phyloP scores from a whole-genome alignment of 2,888 invertebrate genomes.

The Nineta flava region DNA sequence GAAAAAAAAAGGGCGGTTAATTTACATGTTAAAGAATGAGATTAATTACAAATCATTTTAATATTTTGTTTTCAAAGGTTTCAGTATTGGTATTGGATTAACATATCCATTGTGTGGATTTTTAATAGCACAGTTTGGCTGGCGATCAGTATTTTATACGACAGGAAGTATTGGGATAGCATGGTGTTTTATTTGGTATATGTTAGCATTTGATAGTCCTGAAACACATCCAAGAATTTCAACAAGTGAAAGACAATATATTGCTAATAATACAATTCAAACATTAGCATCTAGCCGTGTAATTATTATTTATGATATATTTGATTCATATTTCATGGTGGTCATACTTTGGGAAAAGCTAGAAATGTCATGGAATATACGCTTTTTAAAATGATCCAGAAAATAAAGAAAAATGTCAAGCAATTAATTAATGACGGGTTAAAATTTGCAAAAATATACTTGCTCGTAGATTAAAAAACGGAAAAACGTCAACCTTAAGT shows the following conservation, averaged over 20 bases:
- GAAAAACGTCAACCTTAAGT: too few relatives aligned
- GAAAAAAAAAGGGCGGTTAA: too few relatives aligned
- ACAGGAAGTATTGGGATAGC: conserved; percentile 44
- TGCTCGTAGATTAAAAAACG: too few relatives aligned
- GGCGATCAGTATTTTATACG: conserved; percentile 53
- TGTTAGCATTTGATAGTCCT: conserved; percentile 50
- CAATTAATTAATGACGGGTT: too few relatives aligned
- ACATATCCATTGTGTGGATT: conserved; percentile 56
- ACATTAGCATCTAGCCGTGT: conserved; percentile 30
- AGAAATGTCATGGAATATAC: too few relatives aligned
- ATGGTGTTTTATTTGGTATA: conserved; percentile 54
- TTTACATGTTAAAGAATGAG: too few relatives aligned
- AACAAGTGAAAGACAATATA: conserved; percentile 44
- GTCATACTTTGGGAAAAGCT: too few relatives aligned
- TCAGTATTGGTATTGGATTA: conserved; percentile 56
- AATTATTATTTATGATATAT: conserved; percentile 7
- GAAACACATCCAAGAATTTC: conserved; percentile 51
- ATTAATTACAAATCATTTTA: too few relatives aligned
- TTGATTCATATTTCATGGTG: neutral
- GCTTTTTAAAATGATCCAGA: too few relatives aligned
- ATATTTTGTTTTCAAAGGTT: conserved; percentile 36
- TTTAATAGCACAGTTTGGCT: conserved; percentile 48
- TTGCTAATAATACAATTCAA: conserved; percentile 40
- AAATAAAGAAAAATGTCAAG: too few relatives aligned
- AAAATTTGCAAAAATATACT: too few relatives aligned